Percentiles rank a stretch among this genome's conserved stretches.
These are phyloP conservation scores for Drosophila pandora DNA, from an alignment of 1,140 invertebrate genomes.

Conservation along the genomic window DNA sequence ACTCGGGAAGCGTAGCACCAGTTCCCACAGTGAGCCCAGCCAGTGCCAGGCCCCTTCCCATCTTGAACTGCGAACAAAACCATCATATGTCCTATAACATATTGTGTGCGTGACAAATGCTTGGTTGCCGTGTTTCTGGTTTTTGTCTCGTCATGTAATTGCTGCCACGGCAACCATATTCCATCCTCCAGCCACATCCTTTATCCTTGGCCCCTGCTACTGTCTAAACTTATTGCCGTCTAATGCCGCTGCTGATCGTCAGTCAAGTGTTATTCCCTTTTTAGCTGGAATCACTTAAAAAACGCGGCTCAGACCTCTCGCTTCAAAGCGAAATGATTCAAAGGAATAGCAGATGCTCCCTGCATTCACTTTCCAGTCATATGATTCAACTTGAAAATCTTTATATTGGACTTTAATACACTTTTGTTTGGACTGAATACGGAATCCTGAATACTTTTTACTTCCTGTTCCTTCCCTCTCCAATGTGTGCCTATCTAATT, in stretches of 20 bases:
- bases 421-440: not conserved
- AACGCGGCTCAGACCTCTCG: not conserved
- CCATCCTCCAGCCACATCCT: conserved; percentile 21
- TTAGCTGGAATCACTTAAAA: conserved; percentile 3
- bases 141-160: conserved; percentile 67
- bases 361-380: not conserved
- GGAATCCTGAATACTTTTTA: not conserved
- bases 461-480: not conserved
- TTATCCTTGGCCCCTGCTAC: conserved; percentile 40
- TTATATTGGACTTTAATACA: not conserved
- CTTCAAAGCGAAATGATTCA: not conserved
- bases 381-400: not conserved
- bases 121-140: conserved; percentile 56
- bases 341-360: not conserved
- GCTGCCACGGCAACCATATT: conserved; percentile 39
- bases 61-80: not conserved
- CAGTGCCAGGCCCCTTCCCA: conserved; percentile 1
- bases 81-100: conserved; percentile 20
- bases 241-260: conserved; percentile 35
- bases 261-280: conserved; percentile 23
- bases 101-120: conserved; percentile 74
- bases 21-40: not conserved
- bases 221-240: conserved; percentile 19
- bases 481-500: conserved; percentile 30
- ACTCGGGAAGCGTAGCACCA: conserved; percentile 13